Percentiles rank a stretch among this genome's conserved stretches.
phyloP scores from a whole-genome alignment of 2,888 invertebrate species.

The Xestia ashworthii region DNA sequence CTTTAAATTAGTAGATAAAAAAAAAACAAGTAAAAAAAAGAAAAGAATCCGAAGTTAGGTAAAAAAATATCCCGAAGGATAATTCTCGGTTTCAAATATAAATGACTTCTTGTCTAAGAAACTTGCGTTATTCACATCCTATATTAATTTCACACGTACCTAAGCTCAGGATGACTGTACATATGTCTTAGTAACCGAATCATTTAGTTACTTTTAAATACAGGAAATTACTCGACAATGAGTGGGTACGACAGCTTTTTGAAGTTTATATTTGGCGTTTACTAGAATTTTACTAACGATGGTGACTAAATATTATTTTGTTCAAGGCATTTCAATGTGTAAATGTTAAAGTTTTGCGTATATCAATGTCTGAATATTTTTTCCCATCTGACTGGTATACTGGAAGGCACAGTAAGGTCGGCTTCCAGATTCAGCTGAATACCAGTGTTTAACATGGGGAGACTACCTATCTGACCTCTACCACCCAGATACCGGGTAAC shows the following conservation, averaged over 20 bases:
- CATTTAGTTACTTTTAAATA: conserved; percentile 61
- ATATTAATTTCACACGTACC: conserved; percentile 50
- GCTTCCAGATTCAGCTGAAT: too few species aligned
- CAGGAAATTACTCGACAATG: conserved; percentile 65
- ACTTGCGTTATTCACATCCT: conserved; percentile 47
- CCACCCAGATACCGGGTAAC: background rate
- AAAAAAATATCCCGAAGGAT: background rate
- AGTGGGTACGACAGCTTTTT: conserved; percentile 44
- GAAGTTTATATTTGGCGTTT: conserved; percentile 45
- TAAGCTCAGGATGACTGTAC: conserved; percentile 55
- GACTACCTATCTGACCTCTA: too few species aligned
- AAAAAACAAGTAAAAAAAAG: background rate
- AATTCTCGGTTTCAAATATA: conserved; percentile 3
- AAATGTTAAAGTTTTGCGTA: background rate
- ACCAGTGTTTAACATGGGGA: too few species aligned
- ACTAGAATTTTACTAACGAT: conserved; percentile 30
- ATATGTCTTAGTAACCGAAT: conserved; percentile 45
- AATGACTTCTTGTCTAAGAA: background rate
- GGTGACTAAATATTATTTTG: conserved; percentile 25
- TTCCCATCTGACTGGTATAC: background rate
- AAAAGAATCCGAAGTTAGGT: background rate
- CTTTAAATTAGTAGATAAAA: too few species aligned
- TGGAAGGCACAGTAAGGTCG: too few species aligned
- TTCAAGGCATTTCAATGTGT: conserved; percentile 3
- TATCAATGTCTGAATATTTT: too few species aligned